These are phyloP conservation scores for Vesta saturnalis DNA, from an alignment of 2,888 invertebrate species.

Conservation along the genomic window DNA sequence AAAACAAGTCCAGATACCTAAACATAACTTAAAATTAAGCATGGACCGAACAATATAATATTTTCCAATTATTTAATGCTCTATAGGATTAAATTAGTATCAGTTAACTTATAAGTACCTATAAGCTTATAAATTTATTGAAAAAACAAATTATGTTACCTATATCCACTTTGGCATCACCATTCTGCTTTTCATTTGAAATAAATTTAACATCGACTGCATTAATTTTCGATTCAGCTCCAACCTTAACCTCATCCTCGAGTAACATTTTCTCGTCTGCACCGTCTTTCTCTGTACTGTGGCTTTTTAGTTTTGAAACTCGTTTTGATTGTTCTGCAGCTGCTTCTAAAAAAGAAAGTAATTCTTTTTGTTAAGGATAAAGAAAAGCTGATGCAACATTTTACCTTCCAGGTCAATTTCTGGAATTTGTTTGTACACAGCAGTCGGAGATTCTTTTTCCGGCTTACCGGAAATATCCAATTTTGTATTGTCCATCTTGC, in stretches of 20 bases:
- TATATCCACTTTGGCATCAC: constrained; percentile 89
- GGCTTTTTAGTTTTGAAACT: constrained; percentile 59
- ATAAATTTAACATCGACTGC: constrained; percentile 80
- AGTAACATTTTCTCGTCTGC: constrained; percentile 77
- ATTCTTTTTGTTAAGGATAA: background rate
- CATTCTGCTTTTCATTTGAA: constrained; percentile 77
- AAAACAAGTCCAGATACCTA: too few relatives aligned
- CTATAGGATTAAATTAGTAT: too few relatives aligned
- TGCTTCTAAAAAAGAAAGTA: constrained; percentile 45
- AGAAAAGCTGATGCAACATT: constrained; percentile 31
- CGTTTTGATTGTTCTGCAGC: constrained; percentile 55
- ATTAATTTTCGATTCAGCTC: constrained; percentile 66
- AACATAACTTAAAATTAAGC: too few relatives aligned
- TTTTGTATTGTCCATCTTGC: constrained; percentile 63
- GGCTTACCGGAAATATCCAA: constrained; percentile 55
- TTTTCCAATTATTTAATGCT: too few relatives aligned
- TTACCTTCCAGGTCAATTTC: constrained; percentile 68
- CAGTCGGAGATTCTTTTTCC: constrained; percentile 49
- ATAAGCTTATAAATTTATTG: too few relatives aligned
- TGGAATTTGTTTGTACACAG: constrained; percentile 68
- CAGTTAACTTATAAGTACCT: too few relatives aligned
- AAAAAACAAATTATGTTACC: constrained; percentile 59
- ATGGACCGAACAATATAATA: too few relatives aligned
- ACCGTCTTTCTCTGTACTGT: constrained; percentile 66
- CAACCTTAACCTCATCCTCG: constrained; percentile 69